Percentiles rank a stretch among this genome's conserved stretches.
These are phyloP conservation scores for Arge pagana DNA, from an alignment of 2,888 invertebrate species.

Conservation along the genomic window DNA sequence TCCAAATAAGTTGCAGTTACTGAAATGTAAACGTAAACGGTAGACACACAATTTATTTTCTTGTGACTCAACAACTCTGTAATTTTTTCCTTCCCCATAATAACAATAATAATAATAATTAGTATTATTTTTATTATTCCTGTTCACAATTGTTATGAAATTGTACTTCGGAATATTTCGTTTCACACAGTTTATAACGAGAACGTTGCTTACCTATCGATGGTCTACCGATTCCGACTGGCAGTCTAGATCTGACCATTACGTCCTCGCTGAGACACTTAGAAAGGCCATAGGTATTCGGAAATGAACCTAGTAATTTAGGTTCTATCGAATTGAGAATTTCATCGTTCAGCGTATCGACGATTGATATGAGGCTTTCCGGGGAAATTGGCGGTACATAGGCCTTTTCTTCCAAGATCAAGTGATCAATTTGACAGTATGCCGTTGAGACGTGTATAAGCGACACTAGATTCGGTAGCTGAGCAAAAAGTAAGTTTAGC, in stretches of 20 bases:
- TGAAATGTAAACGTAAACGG: conserved; percentile 56
- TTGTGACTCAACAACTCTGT: too few relatives aligned
- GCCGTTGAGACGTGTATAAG: conserved; percentile 91
- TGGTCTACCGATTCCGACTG: conserved; percentile 84
- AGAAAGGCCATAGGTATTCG: conserved; percentile 96
- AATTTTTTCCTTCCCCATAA: too few relatives aligned
- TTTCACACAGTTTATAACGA: neutral
- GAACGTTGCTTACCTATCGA: conserved; percentile 77
- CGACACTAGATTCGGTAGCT: conserved; percentile 48
- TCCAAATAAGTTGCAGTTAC: conserved; percentile 80
- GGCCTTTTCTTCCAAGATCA: conserved; percentile 75
- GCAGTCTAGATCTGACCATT: conserved; percentile 73
- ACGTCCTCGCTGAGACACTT: conserved; percentile 89
- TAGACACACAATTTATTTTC: too few relatives aligned
- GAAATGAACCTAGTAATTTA: conserved; percentile 75
- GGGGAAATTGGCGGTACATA: conserved; percentile 70
- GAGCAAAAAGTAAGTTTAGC: conserved; percentile 24
- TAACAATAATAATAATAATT: neutral
- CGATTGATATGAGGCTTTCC: conserved; percentile 67
- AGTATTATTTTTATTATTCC: neutral
- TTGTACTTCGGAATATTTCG: too few relatives aligned
- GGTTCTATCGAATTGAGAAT: conserved; percentile 68
- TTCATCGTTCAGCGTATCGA: conserved; percentile 72
- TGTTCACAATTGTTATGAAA: too few relatives aligned
- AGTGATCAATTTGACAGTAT: conserved; percentile 87